These are phyloP conservation scores for Sternarchorhynchus goeldii DNA, from an alignment of 2,797 vertebrate genomes.

Conservation along the genomic window DNA sequence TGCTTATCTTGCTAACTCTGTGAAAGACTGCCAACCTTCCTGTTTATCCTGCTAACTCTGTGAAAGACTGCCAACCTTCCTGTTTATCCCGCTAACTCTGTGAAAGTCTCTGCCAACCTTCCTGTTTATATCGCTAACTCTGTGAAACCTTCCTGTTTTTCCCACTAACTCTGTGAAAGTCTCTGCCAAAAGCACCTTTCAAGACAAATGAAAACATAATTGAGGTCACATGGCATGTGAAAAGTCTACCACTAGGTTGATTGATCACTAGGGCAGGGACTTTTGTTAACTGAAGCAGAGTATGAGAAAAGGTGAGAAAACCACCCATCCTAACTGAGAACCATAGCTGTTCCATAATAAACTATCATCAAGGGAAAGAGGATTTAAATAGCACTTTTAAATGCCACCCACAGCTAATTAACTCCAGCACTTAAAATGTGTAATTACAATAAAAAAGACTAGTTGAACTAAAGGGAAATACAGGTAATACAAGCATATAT, in stretches of 20 bases:
- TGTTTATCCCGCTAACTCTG: constrained; percentile 34
- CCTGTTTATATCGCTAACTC: constrained; percentile 36
- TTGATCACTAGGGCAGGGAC: constrained; percentile 24
- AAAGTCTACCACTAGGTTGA: constrained; percentile 12
- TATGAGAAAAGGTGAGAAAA: constrained; percentile 40
- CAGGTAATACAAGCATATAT: constrained; percentile 37
- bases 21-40: constrained; percentile 4
- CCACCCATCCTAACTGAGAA: constrained; percentile 26
- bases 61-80: constrained; percentile 1
- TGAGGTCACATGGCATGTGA: constrained; percentile 35
- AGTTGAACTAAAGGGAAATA: constrained; percentile 34
- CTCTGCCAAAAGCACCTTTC: constrained; percentile 36
- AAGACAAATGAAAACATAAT: constrained; percentile 46
- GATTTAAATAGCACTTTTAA: constrained; percentile 51
- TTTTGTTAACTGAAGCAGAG: constrained; percentile 27
- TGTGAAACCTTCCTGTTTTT: constrained; percentile 35
- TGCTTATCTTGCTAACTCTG: constrained; percentile 37
- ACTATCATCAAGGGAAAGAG: constrained; percentile 14
- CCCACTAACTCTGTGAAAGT: constrained; percentile 30
- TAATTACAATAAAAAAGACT: constrained; percentile 44
- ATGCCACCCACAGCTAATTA: constrained; percentile 47
- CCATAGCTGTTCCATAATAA: constrained; percentile 37
- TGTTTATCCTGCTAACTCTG: constrained; percentile 38
- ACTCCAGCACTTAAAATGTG: constrained; percentile 42
- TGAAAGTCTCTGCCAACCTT: constrained; percentile 1